Base-by-base conservation (phyloP, 35 echinoderm and acorn worm species). In the Nesometra sesokonis region DNA sequence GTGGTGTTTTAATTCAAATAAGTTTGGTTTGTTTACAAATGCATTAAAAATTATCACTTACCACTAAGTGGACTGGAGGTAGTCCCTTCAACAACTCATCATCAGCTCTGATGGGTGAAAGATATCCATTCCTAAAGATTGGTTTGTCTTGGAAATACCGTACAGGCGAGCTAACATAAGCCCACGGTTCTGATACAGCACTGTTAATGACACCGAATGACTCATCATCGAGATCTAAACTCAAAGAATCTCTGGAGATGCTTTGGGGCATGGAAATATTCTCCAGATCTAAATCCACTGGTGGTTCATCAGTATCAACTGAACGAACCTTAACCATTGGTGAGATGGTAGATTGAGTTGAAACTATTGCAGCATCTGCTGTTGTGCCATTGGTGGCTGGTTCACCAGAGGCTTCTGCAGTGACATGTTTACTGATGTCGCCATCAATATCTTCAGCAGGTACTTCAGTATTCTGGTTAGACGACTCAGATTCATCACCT, bases 61-160 rank as follows among this genome's bases (percentile, higher is more conserved):
- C 95, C 32, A 98, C 88, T 13, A 93, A 92, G 57, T 99, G 93
- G 13, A 94, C 88, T 38, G 90, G 96, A 67, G 96, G 96, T 3
- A 99, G 88, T 52, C 92, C 96, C 77, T 92, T 88, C 23, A 99
- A 78, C 29, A 99, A 82, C 29, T 99, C 96, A 78, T 94, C 96
- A 77, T 85, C 85, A 0, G 96, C 93, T 9, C 90, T 85, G 29
- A 94, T 77, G 9, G 96, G 96, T 78, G 96, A 99, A 76, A 99
- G 81, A 86, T 99, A 94, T 17, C 86, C 85, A 78, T 94, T 99
- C 30, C 86, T 89, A 87, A 99, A 91, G 79, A 99, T 99, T 5
- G 96, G 96, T 13, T 89, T 94, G 29, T 94, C 92, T 29, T 77
- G 47, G 46, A 92, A 91, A 37, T 84, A 87, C 37, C 87, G 91